Conservation (phyloP, 23 tunicate genomes). For the Halocynthia roretzi region DNA sequence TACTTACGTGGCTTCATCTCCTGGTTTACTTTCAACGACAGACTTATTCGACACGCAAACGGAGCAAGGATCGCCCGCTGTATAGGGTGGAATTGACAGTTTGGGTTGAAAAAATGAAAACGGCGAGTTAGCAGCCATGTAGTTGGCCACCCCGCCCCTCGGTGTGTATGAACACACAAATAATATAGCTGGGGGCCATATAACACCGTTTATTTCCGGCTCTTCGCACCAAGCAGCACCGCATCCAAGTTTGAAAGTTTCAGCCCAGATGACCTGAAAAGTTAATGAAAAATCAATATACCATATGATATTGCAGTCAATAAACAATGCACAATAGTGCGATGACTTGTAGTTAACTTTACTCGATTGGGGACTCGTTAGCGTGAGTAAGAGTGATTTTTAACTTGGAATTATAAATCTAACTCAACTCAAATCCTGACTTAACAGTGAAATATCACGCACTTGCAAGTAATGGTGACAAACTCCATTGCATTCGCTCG, state of each 20-base stretch:
- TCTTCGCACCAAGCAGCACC: conserved; percentile 39
- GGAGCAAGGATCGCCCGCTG: conserved; percentile 10
- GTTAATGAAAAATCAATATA: neutral
- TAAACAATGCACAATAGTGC: neutral
- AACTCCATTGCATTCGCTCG: conserved; percentile 39
- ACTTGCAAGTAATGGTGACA: conserved; percentile 88
- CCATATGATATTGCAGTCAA: neutral
- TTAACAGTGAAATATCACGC: no score
- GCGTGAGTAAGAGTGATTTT: neutral
- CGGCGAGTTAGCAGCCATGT: conserved; percentile 16
- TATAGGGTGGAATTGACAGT: conserved; percentile 7
- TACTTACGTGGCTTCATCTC: conserved; percentile 10
- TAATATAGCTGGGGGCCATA: conserved; percentile 43
- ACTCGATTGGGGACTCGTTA: neutral
- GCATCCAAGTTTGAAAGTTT: conserved; percentile 80
- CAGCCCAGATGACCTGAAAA: conserved; percentile 77
- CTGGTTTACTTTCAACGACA: neutral
- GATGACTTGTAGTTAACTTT: no score
- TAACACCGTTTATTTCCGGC: conserved; percentile 44
- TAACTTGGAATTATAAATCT: neutral
- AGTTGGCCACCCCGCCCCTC: conserved; percentile 40
- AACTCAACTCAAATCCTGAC: neutral
- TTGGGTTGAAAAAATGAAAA: conserved; percentile 7
- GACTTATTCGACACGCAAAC: conserved; percentile 3
- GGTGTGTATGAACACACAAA: conserved; percentile 81